A percentile compares a stretch with the other conserved stretches of the same genome.
Conservation (phyloP, 2,113 vertebrate genomes). For the Triplophysa dalaica region DNA sequence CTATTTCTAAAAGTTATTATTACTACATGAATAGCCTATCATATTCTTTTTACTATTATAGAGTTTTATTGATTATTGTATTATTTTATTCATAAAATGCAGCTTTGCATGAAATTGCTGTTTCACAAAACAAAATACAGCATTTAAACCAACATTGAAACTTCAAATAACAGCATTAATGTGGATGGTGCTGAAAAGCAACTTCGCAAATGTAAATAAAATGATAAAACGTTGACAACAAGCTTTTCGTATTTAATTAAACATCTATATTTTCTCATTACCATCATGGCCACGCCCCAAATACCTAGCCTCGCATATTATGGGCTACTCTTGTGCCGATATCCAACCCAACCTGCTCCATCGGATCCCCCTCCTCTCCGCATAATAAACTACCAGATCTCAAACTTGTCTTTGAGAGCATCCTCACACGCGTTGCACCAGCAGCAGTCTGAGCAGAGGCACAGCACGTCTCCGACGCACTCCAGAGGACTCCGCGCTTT, state of each 20-base stretch:
- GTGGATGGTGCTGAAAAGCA: no score
- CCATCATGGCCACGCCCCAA: background rate
- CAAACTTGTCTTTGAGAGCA: background rate
- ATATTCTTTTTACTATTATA: no score
- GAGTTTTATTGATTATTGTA: no score
- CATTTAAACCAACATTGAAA: no score
- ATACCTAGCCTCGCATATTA: background rate
- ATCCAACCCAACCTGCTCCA: background rate
- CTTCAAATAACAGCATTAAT: no score
- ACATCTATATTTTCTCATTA: background rate
- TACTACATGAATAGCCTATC: no score
- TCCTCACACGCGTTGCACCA: constrained; percentile 8
- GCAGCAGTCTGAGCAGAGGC: constrained; percentile 8
- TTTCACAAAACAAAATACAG: no score
- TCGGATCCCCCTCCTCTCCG: background rate
- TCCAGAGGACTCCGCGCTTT: constrained; percentile 18
- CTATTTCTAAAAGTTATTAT: background rate
- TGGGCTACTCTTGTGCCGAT: background rate
- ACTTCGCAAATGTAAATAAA: no score
- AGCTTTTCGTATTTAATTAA: no score
- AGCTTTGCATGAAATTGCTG: no score
- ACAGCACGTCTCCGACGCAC: constrained; percentile 50
- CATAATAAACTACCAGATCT: background rate
- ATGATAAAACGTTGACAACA: no score
- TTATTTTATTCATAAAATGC: no score